Evolutionary conservation across 2,888 invertebrate genomes (phyloP).

Genomic region (Abscondita cerata): DNA sequence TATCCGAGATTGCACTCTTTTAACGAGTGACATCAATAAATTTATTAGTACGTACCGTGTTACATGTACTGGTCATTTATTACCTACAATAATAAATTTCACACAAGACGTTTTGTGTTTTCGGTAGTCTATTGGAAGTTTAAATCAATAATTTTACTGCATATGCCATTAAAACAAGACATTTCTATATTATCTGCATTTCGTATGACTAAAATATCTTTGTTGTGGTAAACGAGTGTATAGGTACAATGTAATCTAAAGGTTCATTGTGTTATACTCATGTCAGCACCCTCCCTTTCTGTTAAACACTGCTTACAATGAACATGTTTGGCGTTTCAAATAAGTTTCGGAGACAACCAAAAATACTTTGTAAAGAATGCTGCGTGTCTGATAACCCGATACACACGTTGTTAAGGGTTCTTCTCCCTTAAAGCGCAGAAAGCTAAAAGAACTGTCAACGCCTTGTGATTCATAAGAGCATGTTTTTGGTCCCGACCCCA

Average conservation of each 20-base stretch:
- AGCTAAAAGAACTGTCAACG: constrained; percentile 29
- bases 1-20: constrained; percentile 41
- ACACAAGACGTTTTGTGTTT: background rate
- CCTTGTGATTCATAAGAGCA: constrained; percentile 23
- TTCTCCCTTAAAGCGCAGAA: constrained; percentile 17
- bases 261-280: constrained; percentile 49
- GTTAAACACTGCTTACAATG: constrained; percentile 40
- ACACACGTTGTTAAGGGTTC: constrained; percentile 13
- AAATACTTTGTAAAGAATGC: constrained; percentile 21
- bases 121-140: background rate
- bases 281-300: constrained; percentile 45
- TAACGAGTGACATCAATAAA: constrained; percentile 37
- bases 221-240: constrained; percentile 31
- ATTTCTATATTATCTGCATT: constrained; percentile 22
- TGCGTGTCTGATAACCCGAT: constrained; percentile 15
- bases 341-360: constrained; percentile 23
- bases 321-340: constrained; percentile 37
- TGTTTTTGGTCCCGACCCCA: constrained; percentile 20
- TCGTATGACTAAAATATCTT: constrained; percentile 25
- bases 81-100: constrained; percentile 1
- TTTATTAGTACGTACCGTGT: constrained; percentile 41
- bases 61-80: constrained; percentile 31
- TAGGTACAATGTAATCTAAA: constrained; percentile 53
- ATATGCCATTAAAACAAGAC: background rate
- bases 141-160: too few species aligned